These are phyloP conservation scores for Salvelinus alpinus DNA, from an alignment of 2,113 vertebrate species.

Conservation along the genomic window DNA sequence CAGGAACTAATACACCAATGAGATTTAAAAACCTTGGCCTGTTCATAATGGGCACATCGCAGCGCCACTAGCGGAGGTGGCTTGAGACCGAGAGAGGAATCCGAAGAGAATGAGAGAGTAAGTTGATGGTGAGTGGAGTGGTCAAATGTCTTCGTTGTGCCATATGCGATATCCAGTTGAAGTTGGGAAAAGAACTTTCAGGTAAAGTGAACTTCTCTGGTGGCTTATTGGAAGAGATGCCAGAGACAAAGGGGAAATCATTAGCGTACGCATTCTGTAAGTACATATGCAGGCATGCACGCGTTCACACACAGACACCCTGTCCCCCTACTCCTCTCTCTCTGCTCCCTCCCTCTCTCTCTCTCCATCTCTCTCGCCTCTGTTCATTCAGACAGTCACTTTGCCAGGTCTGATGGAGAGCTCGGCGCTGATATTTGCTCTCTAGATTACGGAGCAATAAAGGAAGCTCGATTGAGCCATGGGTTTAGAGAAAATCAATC, in stretches of 20 bases:
- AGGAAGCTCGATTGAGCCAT: constrained; percentile 8
- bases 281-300: neutral
- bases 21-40: neutral
- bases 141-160: constrained; percentile 6
- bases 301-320: neutral
- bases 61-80: neutral
- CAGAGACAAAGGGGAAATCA: neutral
- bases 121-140: neutral
- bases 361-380: neutral
- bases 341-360: neutral
- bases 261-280: neutral
- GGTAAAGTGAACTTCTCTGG: neutral
- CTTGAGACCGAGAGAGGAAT: no score
- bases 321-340: no score
- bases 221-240: no score
- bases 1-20: no score
- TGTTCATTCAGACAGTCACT: constrained; percentile 7
- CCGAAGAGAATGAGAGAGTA: neutral
- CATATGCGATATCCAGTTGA: neutral
- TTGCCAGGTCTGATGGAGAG: constrained; percentile 20
- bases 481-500: constrained; percentile 22
- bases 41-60: neutral
- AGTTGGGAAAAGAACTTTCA: neutral
- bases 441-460: constrained; percentile 19
- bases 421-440: constrained; percentile 27